These are phyloP conservation scores for Drosophila sordidula DNA, from an alignment of 2,888 invertebrate genomes.

Conservation along the genomic window DNA sequence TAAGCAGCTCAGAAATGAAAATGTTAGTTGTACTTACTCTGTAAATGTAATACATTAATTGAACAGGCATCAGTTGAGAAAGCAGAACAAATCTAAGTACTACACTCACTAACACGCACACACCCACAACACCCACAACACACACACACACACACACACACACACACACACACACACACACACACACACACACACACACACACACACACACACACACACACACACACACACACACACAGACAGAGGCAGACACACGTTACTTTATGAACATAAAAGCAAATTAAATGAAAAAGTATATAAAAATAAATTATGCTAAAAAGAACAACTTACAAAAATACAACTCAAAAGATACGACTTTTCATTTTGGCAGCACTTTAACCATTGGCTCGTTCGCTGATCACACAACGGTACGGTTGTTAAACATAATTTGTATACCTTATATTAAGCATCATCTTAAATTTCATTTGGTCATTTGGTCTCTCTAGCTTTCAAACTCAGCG, in stretches of 20 bases:
- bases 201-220: slow-evolving; percentile 19
- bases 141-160: slow-evolving; percentile 13
- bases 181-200: slow-evolving; percentile 32
- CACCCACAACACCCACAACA: slow-evolving; percentile 12
- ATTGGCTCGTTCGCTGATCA: too few species aligned
- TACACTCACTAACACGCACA: slow-evolving; percentile 25
- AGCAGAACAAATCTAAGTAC: slow-evolving; percentile 39
- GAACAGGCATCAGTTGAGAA: slow-evolving; percentile 34
- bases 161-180: slow-evolving; percentile 57
- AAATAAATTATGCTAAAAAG: slow-evolving; percentile 80
- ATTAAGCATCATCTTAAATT: too few species aligned
- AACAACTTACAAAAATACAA: slow-evolving; percentile 71
- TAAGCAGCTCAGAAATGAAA: slow-evolving; percentile 47
- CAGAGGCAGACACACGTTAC: slow-evolving; percentile 80
- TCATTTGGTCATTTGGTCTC: too few species aligned
- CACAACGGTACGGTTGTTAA: too few species aligned
- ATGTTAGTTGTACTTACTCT: slow-evolving; percentile 23
- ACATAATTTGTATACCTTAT: too few species aligned
- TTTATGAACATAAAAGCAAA: slow-evolving; percentile 81
- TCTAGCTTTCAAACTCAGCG: too few species aligned
- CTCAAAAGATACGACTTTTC: slow-evolving; percentile 46
- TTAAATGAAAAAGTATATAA: slow-evolving; percentile 80
- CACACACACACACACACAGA: slow-evolving; percentile 42
- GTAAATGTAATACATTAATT: slow-evolving; percentile 42
- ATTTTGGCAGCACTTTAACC: slow-evolving; percentile 17